These are phyloP conservation scores for Drosophila tsacasi DNA, from an alignment of 1,140 invertebrate genomes.

Conservation along the genomic window DNA sequence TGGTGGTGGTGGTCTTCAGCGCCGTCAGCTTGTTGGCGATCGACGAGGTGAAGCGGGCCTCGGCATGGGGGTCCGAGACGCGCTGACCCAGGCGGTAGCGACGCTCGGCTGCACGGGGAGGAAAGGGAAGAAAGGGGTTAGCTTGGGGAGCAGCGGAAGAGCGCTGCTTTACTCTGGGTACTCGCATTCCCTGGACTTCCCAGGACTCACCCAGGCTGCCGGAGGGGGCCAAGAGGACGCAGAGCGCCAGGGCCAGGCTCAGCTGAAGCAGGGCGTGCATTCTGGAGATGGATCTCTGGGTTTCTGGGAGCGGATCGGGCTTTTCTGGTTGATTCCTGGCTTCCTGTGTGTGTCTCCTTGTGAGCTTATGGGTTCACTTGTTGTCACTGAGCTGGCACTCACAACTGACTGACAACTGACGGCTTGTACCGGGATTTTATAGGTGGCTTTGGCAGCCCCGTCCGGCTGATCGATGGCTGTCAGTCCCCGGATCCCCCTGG, in stretches of 20 bases:
- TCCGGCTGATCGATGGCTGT: conserved; percentile 62
- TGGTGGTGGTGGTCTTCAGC: conserved; percentile 34
- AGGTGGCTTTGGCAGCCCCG: conserved; percentile 41
- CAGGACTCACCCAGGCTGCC: conserved; percentile 51
- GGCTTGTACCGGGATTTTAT: conserved; percentile 61
- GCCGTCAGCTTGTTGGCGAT: conserved; percentile 60
- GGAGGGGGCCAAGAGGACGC: conserved; percentile 47
- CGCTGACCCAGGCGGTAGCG: conserved; percentile 50
- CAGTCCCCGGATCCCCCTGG: background rate
- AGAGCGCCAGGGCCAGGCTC: conserved; percentile 62
- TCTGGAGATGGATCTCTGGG: conserved; percentile 7
- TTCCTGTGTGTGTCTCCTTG: background rate
- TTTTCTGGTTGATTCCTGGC: too few species aligned
- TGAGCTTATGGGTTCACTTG: conserved; percentile 32
- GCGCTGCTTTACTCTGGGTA: too few species aligned
- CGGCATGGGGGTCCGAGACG: conserved; percentile 9
- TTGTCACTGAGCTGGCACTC: conserved; percentile 69
- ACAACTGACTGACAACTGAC: conserved; percentile 72
- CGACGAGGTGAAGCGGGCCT: conserved; percentile 59
- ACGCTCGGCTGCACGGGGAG: conserved; percentile 3
- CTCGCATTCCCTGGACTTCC: too few species aligned
- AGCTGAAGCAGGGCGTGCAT: conserved; percentile 61
- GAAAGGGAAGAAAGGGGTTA: background rate
- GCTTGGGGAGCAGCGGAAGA: background rate
- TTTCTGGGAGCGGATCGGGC: too few species aligned